Percentiles rank a stretch among this genome's conserved stretches.
These are phyloP conservation scores for Trissolcus japonicus DNA, from an alignment of 2,888 invertebrate genomes.

Conservation along the genomic window DNA sequence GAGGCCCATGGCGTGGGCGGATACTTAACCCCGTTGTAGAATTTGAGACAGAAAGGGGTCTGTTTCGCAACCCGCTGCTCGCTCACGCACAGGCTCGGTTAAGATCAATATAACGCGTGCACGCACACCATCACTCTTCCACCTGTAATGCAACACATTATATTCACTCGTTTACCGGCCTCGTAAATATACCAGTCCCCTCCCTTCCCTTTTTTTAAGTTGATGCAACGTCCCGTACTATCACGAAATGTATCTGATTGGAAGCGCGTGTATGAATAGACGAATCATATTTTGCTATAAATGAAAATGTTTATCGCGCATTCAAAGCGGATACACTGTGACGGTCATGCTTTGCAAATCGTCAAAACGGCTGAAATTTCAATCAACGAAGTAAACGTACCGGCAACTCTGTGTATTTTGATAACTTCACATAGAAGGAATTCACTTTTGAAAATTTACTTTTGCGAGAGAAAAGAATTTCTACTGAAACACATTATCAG, in stretches of 20 bases:
- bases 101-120: constrained; percentile 70
- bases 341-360: constrained; percentile 9
- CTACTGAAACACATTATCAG: too few relatives aligned
- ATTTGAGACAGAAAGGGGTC: constrained; percentile 43
- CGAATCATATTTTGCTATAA: constrained; percentile 28
- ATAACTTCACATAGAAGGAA: background rate
- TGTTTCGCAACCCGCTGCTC: constrained; percentile 58
- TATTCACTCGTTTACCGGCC: constrained; percentile 29
- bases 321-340: constrained; percentile 12
- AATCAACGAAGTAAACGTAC: constrained; percentile 21
- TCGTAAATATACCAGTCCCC: constrained; percentile 15
- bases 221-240: constrained; percentile 25
- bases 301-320: constrained; percentile 36
- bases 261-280: constrained; percentile 29
- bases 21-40: constrained; percentile 43
- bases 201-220: constrained; percentile 14
- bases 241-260: constrained; percentile 35
- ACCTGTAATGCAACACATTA: constrained; percentile 23
- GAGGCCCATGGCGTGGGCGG: constrained; percentile 42
- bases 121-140: constrained; percentile 62
- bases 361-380: constrained; percentile 30
- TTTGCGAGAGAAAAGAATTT: background rate
- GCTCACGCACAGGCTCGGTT: constrained; percentile 64
- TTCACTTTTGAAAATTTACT: background rate
- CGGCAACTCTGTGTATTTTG: constrained; percentile 2